Conservation (phyloP, 2,797 vertebrate genomes). For the Sebastes goodei region DNA sequence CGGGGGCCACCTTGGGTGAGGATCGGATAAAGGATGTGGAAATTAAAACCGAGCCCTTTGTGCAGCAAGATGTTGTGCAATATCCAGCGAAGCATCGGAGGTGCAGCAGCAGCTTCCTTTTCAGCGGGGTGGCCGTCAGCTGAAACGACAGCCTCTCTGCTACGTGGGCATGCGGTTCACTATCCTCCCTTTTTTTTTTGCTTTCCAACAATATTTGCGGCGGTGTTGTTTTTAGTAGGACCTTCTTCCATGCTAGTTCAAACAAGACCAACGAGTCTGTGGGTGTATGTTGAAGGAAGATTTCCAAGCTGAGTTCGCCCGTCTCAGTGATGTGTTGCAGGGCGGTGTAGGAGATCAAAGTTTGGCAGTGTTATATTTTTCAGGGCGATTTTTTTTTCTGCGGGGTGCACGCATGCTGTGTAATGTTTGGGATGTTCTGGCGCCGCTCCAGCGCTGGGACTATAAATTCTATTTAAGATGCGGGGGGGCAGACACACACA, state of each 20-base stretch:
- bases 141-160: conserved; percentile 18
- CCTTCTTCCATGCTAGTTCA: conserved; percentile 29
- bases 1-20: conserved; percentile 56
- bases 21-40: conserved; percentile 61
- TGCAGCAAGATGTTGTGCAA: conserved; percentile 30
- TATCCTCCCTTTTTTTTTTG: neutral
- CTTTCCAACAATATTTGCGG: conserved; percentile 24
- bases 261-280: conserved; percentile 27
- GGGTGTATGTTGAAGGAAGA: conserved; percentile 46
- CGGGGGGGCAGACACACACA: neutral
- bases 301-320: conserved; percentile 39
- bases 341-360: conserved; percentile 52
- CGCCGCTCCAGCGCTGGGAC: conserved; percentile 7
- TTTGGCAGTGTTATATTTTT: conserved; percentile 63
- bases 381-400: conserved; percentile 41
- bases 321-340: conserved; percentile 42
- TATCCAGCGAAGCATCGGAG: conserved; percentile 21
- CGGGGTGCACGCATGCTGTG: conserved; percentile 32
- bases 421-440: conserved; percentile 49
- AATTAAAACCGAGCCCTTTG: conserved; percentile 57
- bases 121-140: neutral
- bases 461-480: conserved; percentile 52
- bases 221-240: conserved; percentile 31
- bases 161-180: conserved; percentile 15
- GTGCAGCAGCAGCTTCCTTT: conserved; percentile 33